phyloP scores from a whole-genome alignment of 2,888 invertebrate species.

The Dicyrtomina minuta region DNA sequence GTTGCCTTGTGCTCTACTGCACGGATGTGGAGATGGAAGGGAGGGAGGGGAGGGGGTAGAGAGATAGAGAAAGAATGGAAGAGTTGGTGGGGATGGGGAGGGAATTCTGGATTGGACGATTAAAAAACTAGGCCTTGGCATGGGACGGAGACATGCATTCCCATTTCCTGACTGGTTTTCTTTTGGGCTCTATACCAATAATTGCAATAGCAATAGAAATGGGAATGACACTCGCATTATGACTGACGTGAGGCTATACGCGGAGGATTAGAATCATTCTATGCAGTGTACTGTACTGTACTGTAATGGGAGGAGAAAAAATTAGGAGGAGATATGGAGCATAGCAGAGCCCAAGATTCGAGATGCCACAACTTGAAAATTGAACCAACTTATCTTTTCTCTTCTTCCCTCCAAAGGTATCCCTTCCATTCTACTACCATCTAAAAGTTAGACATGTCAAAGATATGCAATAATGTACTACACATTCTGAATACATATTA shows the following conservation, averaged over 20 bases:
- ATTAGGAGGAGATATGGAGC: not conserved
- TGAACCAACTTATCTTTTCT: conserved; percentile 5
- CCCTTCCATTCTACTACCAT: not conserved
- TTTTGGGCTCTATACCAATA: not conserved
- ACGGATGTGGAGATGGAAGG: not conserved
- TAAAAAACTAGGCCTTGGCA: too few relatives aligned
- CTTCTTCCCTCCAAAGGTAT: not conserved
- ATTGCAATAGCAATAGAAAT: not conserved
- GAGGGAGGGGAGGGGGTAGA: not conserved
- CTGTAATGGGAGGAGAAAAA: not conserved
- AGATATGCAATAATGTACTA: conserved; percentile 17
- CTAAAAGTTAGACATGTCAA: not conserved
- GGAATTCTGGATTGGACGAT: not conserved
- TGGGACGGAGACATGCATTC: not conserved
- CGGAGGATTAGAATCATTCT: too few relatives aligned
- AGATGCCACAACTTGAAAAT: conserved; percentile 3
- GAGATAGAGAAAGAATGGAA: not conserved
- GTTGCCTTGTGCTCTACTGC: too few relatives aligned
- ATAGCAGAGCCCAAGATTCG: too few relatives aligned
- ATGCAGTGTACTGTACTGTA: not conserved
- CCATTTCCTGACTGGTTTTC: not conserved
- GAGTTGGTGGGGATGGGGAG: not conserved
- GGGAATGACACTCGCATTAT: too few relatives aligned
- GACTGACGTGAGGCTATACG: too few relatives aligned
- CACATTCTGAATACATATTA: conserved; percentile 22